These are phyloP conservation scores for Caenorhabditis tropicalis DNA, from an alignment of 1,140 invertebrate species.

Conservation along the genomic window DNA sequence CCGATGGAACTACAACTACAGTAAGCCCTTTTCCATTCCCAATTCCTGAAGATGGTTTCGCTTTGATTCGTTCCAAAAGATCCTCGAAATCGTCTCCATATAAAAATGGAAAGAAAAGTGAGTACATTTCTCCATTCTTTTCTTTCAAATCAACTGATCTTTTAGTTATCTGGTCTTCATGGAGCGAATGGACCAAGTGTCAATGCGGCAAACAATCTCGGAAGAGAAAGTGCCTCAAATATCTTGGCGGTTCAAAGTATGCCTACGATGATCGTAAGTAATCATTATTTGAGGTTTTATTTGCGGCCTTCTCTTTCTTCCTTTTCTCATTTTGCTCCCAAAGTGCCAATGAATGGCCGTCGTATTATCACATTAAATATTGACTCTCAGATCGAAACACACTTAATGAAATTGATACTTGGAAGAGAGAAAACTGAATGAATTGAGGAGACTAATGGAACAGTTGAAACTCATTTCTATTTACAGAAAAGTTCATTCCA, in stretches of 20 bases:
- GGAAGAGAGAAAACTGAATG: neutral
- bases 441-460: neutral
- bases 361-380: slow-evolving; percentile 39
- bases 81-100: neutral
- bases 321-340: neutral
- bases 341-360: slow-evolving; percentile 40
- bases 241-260: slow-evolving; percentile 36
- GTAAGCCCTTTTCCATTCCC: slow-evolving; percentile 29
- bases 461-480: neutral
- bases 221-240: slow-evolving; percentile 30
- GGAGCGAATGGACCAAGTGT: slow-evolving; percentile 38
- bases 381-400: slow-evolving; percentile 12
- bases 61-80: slow-evolving; percentile 8
- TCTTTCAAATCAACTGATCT: neutral
- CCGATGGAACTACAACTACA: neutral
- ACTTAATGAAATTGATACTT: slow-evolving; percentile 7
- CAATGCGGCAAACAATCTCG: slow-evolving; percentile 36
- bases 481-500: slow-evolving; percentile 39
- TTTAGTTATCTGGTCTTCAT: slow-evolving; percentile 26
- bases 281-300: slow-evolving; percentile 20
- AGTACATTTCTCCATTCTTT: neutral
- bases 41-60: slow-evolving; percentile 25
- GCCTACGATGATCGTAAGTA: slow-evolving; percentile 37
- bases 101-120: slow-evolving; percentile 26
- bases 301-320: neutral